Evolutionary conservation across 2,797 vertebrate genomes (phyloP).

Genomic region (Eupleurogrammus muticus): DNA sequence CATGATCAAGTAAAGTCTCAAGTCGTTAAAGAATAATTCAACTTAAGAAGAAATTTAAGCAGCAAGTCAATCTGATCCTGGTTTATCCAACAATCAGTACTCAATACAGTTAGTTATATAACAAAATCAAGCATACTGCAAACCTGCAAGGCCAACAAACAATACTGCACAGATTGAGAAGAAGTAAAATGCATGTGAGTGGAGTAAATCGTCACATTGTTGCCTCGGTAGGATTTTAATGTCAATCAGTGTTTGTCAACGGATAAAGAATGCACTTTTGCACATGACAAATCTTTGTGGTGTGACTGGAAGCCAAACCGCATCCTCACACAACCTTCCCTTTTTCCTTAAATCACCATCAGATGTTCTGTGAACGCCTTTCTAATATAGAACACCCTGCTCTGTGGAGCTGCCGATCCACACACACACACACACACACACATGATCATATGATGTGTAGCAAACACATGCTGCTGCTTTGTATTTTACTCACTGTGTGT

Average conservation of each 20-base stretch:
- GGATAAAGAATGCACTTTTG: neutral
- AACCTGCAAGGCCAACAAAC: too few relatives aligned
- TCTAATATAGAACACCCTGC: slow-evolving; percentile 18
- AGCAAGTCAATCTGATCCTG: neutral
- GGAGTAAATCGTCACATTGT: neutral
- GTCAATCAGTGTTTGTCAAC: neutral
- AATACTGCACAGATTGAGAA: too few relatives aligned
- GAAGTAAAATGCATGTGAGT: too few relatives aligned
- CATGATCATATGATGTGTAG: neutral
- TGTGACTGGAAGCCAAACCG: neutral
- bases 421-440: slow-evolving; percentile 3
- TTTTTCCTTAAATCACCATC: slow-evolving; percentile 32
- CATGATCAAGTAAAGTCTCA: neutral
- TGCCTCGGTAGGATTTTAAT: neutral
- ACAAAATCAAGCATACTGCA: too few relatives aligned
- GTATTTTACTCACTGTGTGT: neutral
- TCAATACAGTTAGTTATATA: neutral
- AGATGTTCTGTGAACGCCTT: slow-evolving; percentile 18
- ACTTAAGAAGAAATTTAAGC: neutral
- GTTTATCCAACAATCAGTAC: neutral
- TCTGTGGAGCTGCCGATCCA: neutral
- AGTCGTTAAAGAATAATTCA: neutral
- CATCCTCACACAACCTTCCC: slow-evolving; percentile 22
- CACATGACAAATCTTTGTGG: slow-evolving; percentile 7
- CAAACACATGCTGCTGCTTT: slow-evolving; percentile 2